Percentiles rank a stretch among this genome's conserved stretches.
Conservation (phyloP, 2,797 vertebrate species). For the Scyliorhinus canicula region DNA sequence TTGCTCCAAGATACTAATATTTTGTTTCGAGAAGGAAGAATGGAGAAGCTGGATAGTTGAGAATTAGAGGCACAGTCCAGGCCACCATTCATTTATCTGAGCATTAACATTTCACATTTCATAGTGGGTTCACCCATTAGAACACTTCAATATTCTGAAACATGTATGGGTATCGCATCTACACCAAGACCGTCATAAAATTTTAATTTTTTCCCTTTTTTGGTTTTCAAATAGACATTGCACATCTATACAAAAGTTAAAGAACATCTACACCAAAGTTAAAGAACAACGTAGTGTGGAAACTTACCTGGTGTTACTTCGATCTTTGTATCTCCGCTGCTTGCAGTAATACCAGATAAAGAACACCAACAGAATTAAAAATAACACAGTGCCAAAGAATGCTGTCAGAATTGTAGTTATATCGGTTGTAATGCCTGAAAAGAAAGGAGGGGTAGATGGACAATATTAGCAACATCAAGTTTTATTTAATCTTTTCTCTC, state of each 20-base stretch:
- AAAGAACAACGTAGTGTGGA: neutral
- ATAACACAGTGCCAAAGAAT: constrained; percentile 69
- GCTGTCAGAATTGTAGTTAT: constrained; percentile 79
- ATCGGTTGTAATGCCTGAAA: constrained; percentile 58
- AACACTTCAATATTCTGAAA: neutral
- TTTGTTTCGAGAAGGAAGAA: neutral
- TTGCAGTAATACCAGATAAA: constrained; percentile 77
- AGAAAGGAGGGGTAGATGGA: neutral
- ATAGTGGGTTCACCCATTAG: neutral
- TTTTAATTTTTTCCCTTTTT: neutral
- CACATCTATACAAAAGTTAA: neutral
- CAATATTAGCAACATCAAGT: neutral
- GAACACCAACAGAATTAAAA: constrained; percentile 64
- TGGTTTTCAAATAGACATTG: neutral
- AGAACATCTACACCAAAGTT: neutral
- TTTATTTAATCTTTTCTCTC: neutral
- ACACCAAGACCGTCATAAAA: neutral
- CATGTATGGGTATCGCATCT: neutral
- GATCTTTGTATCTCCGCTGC: constrained; percentile 63
- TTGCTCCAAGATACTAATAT: neutral
- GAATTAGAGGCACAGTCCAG: neutral
- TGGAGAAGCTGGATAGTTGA: neutral
- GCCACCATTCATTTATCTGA: neutral
- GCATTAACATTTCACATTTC: neutral
- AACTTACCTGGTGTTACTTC: constrained; percentile 64